These are phyloP conservation scores for Salmo trutta DNA, from an alignment of 2,797 vertebrate species.

Conservation along the genomic window DNA sequence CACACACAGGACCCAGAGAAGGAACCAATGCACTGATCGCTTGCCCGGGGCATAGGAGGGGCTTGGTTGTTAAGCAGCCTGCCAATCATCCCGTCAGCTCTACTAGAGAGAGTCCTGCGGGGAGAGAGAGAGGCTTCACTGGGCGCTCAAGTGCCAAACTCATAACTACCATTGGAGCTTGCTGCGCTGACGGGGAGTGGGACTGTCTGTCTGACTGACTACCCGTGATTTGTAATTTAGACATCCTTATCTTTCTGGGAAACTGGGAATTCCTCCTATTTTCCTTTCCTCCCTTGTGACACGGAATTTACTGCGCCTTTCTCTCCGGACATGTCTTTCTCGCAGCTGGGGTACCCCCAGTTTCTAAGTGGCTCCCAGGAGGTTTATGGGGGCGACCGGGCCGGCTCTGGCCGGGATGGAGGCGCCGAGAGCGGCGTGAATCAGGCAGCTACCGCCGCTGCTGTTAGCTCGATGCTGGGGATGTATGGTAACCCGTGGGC, in stretches of 20 bases:
- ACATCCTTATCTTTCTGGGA: constrained; percentile 50
- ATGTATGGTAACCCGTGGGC: constrained; percentile 94
- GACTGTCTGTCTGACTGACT: constrained; percentile 66
- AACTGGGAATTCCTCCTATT: constrained; percentile 57
- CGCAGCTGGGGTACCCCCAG: constrained; percentile 95
- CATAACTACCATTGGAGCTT: constrained; percentile 81
- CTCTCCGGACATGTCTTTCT: constrained; percentile 89
- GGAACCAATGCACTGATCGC: constrained; percentile 85
- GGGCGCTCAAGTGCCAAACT: constrained; percentile 88
- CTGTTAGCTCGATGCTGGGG: constrained; percentile 92
- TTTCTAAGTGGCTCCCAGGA: constrained; percentile 89
- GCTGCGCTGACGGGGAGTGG: constrained; percentile 65
- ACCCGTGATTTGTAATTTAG: constrained; percentile 62
- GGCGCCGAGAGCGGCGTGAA: constrained; percentile 79
- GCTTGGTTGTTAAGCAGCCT: constrained; percentile 90
- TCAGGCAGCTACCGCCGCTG: constrained; percentile 81
- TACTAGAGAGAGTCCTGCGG: constrained; percentile 91
- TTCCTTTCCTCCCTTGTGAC: constrained; percentile 53
- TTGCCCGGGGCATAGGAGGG: constrained; percentile 89
- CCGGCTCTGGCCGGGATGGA: constrained; percentile 84
- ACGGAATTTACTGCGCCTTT: constrained; percentile 51
- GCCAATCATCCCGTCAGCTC: constrained; percentile 99
- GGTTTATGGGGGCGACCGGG: constrained; percentile 87
- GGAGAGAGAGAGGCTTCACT: constrained; percentile 85
- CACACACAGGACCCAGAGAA: constrained; percentile 64